Evolutionary conservation across 2,888 invertebrate species (phyloP), one percentile per base, ranked within the genome.

Genomic region (Drosophila greeni): DNA sequence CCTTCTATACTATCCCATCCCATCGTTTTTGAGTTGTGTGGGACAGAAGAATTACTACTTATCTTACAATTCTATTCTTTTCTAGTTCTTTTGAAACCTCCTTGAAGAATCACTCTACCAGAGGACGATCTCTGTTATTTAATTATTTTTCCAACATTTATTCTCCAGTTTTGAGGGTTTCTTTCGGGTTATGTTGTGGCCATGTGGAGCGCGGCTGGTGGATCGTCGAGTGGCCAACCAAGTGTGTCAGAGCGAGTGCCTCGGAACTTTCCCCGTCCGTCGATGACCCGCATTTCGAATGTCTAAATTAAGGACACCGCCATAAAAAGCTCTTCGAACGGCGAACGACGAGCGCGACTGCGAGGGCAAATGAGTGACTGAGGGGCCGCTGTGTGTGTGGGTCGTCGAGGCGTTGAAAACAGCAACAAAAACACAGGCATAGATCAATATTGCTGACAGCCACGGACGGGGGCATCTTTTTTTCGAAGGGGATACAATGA

Each of bases 291-390:
- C 81, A 81, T 81, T 83, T 76, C 53, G 66, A 52, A 79, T 70
- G 70, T 79, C 75, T 72, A 79, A 83, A 81, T 81, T 81, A 81
- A 81, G 81, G 81, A 81, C 81, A 81, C 78, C 81, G 54, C 72
- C 82, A 81, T 75, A 75, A 79, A 73, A 78, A 80, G 83, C 78
- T 82, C 74, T 58, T 23, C 20, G 52, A 37, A 23, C 36, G 45
- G 14, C 45, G 29, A 29, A 29, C 45, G 12, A 8, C 45, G 29
- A 29, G 9, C 43, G 53, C 53, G 37, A 51, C 36, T 51, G 66
- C 61, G 54, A 56, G 61, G 61, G 55, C 68, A 68, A 68, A 61
- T 56, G 51, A 52, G 47, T 37, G 42, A 57, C 61, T 26, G 42
- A 59, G 66, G 72, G 72, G 56, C 59, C 68, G 42, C 29, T 48